phyloP scores from a whole-genome alignment of 2,797 vertebrate species.

The Cephalopachus bancanus region DNA sequence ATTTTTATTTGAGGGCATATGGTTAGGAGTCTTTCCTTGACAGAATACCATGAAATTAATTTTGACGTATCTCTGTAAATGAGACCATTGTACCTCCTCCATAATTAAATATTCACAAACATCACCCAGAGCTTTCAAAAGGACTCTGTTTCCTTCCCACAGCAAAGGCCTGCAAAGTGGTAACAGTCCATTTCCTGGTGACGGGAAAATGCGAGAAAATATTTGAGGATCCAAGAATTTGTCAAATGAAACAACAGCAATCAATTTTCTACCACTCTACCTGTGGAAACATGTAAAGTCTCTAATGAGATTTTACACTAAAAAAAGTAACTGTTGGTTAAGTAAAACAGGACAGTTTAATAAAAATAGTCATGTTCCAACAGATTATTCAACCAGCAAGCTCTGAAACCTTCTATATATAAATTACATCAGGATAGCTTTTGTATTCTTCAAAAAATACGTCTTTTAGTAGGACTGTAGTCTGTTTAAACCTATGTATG shows the following conservation, averaged over 20 bases:
- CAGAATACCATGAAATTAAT: slow-evolving; percentile 64
- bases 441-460: slow-evolving; percentile 13
- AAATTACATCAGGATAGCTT: slow-evolving; percentile 29
- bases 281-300: slow-evolving; percentile 67
- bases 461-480: background rate
- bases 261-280: slow-evolving; percentile 24
- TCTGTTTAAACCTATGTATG: background rate
- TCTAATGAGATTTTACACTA: slow-evolving; percentile 59
- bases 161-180: background rate
- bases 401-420: background rate
- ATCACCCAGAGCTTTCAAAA: slow-evolving; percentile 34
- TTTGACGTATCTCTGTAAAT: slow-evolving; percentile 56
- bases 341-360: slow-evolving; percentile 70
- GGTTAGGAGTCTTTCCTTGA: slow-evolving; percentile 48
- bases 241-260: slow-evolving; percentile 60
- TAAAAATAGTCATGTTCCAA: slow-evolving; percentile 62
- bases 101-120: slow-evolving; percentile 57
- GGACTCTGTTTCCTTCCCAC: slow-evolving; percentile 30
- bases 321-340: slow-evolving; percentile 17
- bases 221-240: slow-evolving; percentile 28
- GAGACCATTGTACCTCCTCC: background rate
- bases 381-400: slow-evolving; percentile 44
- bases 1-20: slow-evolving; percentile 58
- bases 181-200: background rate
- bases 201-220: background rate